Evolutionary conservation across 1,140 invertebrate genomes (phyloP).

Genomic region (Calephelis virginiensis): DNA sequence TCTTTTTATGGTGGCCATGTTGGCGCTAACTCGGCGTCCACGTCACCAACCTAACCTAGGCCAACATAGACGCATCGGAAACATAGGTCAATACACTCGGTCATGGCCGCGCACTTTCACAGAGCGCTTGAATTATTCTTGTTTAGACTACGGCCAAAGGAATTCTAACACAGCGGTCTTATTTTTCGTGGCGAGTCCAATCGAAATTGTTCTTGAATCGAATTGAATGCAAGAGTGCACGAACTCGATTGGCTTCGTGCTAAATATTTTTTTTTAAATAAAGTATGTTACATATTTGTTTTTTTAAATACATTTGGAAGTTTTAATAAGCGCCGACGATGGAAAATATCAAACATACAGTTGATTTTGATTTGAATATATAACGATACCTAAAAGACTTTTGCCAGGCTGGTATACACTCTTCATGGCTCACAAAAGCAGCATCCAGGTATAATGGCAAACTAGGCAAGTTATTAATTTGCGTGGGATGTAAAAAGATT

Average conservation of each 20-base stretch:
- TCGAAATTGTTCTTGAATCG: slow-evolving; percentile 11
- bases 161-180: slow-evolving; percentile 16
- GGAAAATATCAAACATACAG: too few species aligned
- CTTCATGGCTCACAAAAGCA: too few species aligned
- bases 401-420: too few species aligned
- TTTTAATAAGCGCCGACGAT: too few species aligned
- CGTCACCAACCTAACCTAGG: slow-evolving; percentile 68
- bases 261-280: neutral
- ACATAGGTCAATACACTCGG: slow-evolving; percentile 69
- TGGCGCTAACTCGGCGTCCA: slow-evolving; percentile 35
- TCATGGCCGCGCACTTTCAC: slow-evolving; percentile 68
- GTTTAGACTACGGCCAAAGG: slow-evolving; percentile 48
- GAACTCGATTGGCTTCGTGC: neutral
- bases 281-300: neutral
- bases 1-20: slow-evolving; percentile 29
- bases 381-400: too few species aligned
- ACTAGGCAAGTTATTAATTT: too few species aligned
- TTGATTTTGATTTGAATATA: too few species aligned
- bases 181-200: slow-evolving; percentile 8
- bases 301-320: too few species aligned
- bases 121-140: slow-evolving; percentile 49
- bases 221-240: neutral
- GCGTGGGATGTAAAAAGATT: too few species aligned
- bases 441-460: too few species aligned
- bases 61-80: slow-evolving; percentile 66